These are phyloP conservation scores for Lepeophtheirus nordmannii DNA, from an alignment of 2,888 invertebrate genomes.

Conservation along the genomic window DNA sequence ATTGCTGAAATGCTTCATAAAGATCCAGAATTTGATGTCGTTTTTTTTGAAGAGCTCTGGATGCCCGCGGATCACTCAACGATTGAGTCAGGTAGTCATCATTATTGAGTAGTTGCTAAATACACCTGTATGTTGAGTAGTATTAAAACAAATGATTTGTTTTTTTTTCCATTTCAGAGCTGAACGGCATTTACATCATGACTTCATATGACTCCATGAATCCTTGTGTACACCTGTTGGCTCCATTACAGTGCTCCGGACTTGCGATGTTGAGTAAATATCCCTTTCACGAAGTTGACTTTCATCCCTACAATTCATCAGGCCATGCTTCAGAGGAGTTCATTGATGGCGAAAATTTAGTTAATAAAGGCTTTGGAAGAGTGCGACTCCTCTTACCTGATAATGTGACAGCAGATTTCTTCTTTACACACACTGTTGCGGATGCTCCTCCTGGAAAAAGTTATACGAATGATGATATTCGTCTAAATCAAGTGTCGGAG, in stretches of 20 bases:
- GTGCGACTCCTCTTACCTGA: slow-evolving; percentile 5
- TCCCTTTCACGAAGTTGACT: slow-evolving; percentile 6
- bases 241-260: slow-evolving; percentile 1
- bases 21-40: neutral
- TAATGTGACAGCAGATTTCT: slow-evolving; percentile 14
- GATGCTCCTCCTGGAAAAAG: slow-evolving; percentile 5
- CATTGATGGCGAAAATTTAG: slow-evolving; percentile 18
- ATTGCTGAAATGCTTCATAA: neutral
- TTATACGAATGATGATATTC: slow-evolving; percentile 8
- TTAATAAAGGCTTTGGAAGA: slow-evolving; percentile 18
- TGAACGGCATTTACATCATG: neutral
- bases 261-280: neutral
- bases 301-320: neutral
- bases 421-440: slow-evolving; percentile 22
- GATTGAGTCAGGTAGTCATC: neutral
- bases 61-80: slow-evolving; percentile 11
- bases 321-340: slow-evolving; percentile 4
- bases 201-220: neutral
- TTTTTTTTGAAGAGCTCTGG: slow-evolving; percentile 14
- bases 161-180: neutral
- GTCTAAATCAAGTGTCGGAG: slow-evolving; percentile 9
- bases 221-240: neutral
- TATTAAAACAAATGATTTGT: neutral
- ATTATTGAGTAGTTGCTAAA: no score
- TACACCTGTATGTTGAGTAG: neutral